These are phyloP conservation scores for Sthenelais limicola DNA, from an alignment of 2,888 invertebrate genomes.

Conservation along the genomic window DNA sequence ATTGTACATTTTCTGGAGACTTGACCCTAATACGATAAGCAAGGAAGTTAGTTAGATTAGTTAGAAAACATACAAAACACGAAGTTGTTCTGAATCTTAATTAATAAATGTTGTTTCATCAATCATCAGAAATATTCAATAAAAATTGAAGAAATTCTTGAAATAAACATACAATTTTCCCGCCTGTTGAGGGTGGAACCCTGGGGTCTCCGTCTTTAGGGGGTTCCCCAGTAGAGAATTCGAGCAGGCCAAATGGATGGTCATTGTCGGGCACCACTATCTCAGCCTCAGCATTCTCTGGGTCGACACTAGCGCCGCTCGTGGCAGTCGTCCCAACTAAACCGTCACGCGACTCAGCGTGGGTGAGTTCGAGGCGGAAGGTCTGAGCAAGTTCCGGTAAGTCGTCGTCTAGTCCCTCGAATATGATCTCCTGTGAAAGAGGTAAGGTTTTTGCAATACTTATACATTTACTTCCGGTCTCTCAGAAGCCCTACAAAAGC, in stretches of 20 bases:
- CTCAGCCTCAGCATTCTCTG: conserved; percentile 43
- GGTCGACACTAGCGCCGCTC: conserved; percentile 69
- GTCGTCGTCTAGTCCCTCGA: conserved; percentile 61
- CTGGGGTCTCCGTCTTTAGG: conserved; percentile 54
- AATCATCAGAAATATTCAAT: too few relatives aligned
- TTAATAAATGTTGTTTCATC: too few relatives aligned
- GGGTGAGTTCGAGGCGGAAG: conserved; percentile 59
- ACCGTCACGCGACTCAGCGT: conserved; percentile 60
- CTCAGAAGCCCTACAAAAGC: not conserved
- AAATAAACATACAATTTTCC: too few relatives aligned
- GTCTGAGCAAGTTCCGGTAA: conserved; percentile 63
- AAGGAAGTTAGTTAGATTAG: too few relatives aligned
- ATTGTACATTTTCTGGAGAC: too few relatives aligned
- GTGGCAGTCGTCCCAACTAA: conserved; percentile 63
- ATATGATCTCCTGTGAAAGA: conserved; percentile 57
- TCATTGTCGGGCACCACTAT: conserved; percentile 65
- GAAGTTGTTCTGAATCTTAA: too few relatives aligned
- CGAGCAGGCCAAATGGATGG: conserved; percentile 66
- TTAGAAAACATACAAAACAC: too few relatives aligned
- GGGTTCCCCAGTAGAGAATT: conserved; percentile 58
- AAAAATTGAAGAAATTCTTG: too few relatives aligned
- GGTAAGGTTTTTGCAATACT: too few relatives aligned
- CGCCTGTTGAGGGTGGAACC: conserved; percentile 36
- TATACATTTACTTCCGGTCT: too few relatives aligned
- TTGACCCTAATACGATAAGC: too few relatives aligned